phyloP scores from a whole-genome alignment of 2,797 vertebrate species.

The Holocentrus rufus region DNA sequence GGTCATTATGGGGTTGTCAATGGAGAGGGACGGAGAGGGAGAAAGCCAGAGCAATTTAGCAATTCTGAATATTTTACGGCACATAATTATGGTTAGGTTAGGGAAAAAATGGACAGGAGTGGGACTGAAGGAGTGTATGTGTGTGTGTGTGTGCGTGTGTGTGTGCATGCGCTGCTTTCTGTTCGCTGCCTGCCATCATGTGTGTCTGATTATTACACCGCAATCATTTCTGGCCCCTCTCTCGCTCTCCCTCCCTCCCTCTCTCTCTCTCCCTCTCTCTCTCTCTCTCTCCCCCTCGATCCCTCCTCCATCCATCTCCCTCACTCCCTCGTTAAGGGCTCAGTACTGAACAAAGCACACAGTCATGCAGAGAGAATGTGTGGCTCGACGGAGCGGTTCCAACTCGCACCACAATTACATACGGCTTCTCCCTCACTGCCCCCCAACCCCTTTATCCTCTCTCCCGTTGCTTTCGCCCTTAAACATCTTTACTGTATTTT shows the following conservation, averaged over 20 bases:
- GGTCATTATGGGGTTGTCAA: conserved; percentile 76
- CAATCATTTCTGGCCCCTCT: conserved; percentile 72
- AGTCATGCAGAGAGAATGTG: conserved; percentile 79
- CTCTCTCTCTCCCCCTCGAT: conserved; percentile 41
- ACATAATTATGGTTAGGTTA: conserved; percentile 79
- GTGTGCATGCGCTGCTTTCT: conserved; percentile 42
- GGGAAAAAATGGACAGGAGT: conserved; percentile 58
- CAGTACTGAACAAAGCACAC: conserved; percentile 74
- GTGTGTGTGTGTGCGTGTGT: conserved; percentile 5
- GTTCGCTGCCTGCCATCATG: conserved; percentile 65
- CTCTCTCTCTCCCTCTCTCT: conserved; percentile 20
- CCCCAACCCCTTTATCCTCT: conserved; percentile 48
- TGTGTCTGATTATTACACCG: conserved; percentile 79
- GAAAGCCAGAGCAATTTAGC: conserved; percentile 79
- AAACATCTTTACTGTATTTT: conserved; percentile 59
- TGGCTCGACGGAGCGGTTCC: conserved; percentile 65
- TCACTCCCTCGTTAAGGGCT: conserved; percentile 68
- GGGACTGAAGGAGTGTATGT: conserved; percentile 56
- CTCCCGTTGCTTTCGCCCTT: conserved; percentile 36
- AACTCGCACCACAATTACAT: conserved; percentile 74
- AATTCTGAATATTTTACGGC: conserved; percentile 81
- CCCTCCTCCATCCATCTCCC: conserved; percentile 69
- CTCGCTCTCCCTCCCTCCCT: conserved; percentile 27
- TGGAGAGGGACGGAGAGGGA: conserved; percentile 70
- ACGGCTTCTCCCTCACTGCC: conserved; percentile 66